Percentiles rank a stretch among this genome's conserved stretches.
These are phyloP conservation scores for Podarcis siculus DNA, from an alignment of 2,797 vertebrate genomes.

Conservation along the genomic window DNA sequence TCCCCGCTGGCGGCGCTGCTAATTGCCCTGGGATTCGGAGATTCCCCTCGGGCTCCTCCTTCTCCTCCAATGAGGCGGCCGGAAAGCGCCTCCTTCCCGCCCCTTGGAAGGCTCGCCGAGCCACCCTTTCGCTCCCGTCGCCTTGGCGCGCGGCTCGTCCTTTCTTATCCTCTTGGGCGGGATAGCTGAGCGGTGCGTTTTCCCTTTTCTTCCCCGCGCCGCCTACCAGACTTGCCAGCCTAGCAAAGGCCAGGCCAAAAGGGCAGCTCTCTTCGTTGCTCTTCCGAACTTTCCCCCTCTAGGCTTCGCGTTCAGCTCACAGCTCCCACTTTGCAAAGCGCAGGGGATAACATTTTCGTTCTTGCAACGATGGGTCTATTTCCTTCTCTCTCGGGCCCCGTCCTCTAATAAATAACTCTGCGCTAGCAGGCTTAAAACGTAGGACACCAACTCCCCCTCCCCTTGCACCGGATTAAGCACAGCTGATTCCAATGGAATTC, in stretches of 20 bases:
- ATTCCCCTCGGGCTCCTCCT: background rate
- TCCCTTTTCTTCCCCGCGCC: background rate
- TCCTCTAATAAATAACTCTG: background rate
- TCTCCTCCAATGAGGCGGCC: background rate
- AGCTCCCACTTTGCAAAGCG: background rate
- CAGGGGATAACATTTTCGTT: too few species aligned
- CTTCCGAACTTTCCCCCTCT: background rate
- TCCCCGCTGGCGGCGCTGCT: background rate
- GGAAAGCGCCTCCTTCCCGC: background rate
- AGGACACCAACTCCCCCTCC: too few species aligned
- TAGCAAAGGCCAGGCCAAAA: background rate
- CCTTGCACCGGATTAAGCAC: background rate
- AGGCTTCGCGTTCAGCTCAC: background rate
- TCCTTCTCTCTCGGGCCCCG: background rate
- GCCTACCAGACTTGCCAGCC: background rate
- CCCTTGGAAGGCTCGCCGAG: background rate
- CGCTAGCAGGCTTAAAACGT: too few species aligned
- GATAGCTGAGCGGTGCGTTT: background rate
- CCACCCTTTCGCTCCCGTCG: background rate
- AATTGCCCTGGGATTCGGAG: constrained; percentile 8
- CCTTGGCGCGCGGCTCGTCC: background rate
- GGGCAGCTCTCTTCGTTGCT: background rate
- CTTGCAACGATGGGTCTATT: too few species aligned
- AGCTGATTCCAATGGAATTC: background rate
- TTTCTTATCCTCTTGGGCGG: background rate